Evolutionary conservation across 1,140 invertebrate species (phyloP), one percentile per base, ranked within the genome.

Genomic region (Neuroterus valhalla): DNA sequence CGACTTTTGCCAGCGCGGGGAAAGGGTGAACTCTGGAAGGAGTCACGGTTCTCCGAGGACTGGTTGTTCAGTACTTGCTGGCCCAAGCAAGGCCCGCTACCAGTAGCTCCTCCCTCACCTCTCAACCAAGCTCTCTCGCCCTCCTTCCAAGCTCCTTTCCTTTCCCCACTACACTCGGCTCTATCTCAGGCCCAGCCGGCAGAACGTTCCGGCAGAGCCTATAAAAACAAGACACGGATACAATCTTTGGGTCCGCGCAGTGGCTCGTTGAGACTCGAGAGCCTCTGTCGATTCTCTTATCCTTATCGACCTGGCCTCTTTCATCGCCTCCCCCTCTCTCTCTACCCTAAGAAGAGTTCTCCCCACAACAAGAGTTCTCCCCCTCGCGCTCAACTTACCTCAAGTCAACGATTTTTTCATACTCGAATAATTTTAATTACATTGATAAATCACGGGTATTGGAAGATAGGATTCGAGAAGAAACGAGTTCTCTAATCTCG

Each of bases 141-240:
- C 80, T 78, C 81, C 78, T 76, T 81, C 78, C 62, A 6, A 43
- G 72, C 62, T 70, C 72, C 52, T 71, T 71, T 77, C 75, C 76
- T 80, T 76, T 75, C 77, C 75, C 81, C 79, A 77, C 77, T 76
- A 77, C 78, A 50, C 50, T 75, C 72, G 76, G 75, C 77, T 79
- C 76, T 78, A 81, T 74, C 79, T 76, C 73, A 67, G 84, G 82
- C 81, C 77, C 83, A 77, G 81, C 80, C 86, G 31, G 31, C 31
- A 38, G 31, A 38, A 38, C 31, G 84, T 85, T 86, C 86, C 85
- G 86, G 84, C 74, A 62, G 83, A 86, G 84, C 85, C 86, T 89
- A 89, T 88, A 90, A 89, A 89, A 89, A 89, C 88, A 90, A 89
- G 87, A 89, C 88, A 88, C 79, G 78, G 88, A 87, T 90, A 88